phyloP scores from a whole-genome alignment of 2,888 invertebrate genomes.

The Ichneumoninae sp. region DNA sequence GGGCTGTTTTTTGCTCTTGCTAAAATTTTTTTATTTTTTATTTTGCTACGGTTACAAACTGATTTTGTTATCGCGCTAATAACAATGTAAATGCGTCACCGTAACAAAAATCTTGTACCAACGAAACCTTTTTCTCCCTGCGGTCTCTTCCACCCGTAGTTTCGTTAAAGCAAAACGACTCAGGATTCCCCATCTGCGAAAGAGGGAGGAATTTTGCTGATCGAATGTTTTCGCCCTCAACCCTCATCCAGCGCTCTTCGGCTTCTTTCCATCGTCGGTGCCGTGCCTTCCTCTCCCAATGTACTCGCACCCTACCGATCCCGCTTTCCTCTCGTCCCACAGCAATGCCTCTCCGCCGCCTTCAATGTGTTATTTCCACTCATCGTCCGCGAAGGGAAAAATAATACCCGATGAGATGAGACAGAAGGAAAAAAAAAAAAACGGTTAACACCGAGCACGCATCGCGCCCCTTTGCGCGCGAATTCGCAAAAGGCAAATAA shows the following conservation, averaged over 20 bases:
- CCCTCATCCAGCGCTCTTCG: constrained; percentile 21
- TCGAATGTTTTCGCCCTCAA: constrained; percentile 49
- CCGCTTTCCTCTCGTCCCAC: constrained; percentile 33
- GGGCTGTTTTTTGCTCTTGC: too few species aligned
- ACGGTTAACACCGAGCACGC: constrained; percentile 38
- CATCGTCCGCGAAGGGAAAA: constrained; percentile 13
- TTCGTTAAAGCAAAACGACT: constrained; percentile 57
- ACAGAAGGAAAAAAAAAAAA: constrained; percentile 17
- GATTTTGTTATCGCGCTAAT: too few species aligned
- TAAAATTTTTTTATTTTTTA: too few species aligned
- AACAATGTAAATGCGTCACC: too few species aligned
- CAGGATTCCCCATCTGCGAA: background rate
- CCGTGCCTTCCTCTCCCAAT: background rate
- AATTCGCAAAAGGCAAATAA: constrained; percentile 35
- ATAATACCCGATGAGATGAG: constrained; percentile 58
- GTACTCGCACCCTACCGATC: constrained; percentile 51
- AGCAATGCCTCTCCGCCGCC: background rate
- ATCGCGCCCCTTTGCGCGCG: constrained; percentile 21
- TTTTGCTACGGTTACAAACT: too few species aligned
- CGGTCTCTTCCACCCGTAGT: constrained; percentile 37
- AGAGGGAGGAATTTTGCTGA: constrained; percentile 6
- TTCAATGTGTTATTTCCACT: background rate
- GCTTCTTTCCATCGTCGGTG: constrained; percentile 4
- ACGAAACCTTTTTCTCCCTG: too few species aligned
- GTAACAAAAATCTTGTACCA: too few species aligned